Percentiles rank a stretch among this genome's conserved stretches.
Conservation (phyloP, 2,888 invertebrate genomes). For the Limnephilus marmoratus region DNA sequence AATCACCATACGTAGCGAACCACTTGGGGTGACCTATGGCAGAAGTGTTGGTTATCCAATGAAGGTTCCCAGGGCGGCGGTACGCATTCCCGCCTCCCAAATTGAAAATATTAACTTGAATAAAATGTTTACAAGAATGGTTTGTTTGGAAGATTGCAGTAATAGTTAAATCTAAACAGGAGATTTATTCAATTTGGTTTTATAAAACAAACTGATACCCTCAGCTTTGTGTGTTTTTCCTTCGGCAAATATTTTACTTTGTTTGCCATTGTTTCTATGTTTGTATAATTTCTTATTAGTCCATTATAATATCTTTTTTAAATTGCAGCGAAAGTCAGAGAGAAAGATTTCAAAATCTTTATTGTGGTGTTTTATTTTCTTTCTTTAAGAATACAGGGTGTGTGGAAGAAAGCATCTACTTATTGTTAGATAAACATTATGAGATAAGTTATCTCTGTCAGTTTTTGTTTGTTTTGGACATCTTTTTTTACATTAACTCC, state of each 20-base stretch:
- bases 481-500: no score
- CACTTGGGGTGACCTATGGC: no score
- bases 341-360: not conserved
- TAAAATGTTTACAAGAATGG: no score
- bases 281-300: not conserved
- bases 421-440: not conserved
- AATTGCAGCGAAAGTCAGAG: not conserved
- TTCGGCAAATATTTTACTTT: not conserved
- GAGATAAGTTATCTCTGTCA: not conserved
- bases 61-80: no score
- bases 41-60: no score
- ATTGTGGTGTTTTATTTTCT: not conserved
- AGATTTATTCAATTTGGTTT: not conserved
- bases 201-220: not conserved
- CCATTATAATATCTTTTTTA: not conserved
- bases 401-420: not conserved
- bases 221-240: not conserved
- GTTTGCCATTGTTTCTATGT: not conserved
- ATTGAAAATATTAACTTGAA: no score
- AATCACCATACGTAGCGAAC: no score
- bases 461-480: no score
- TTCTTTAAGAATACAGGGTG: not conserved
- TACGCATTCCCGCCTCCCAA: no score
- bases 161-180: not conserved
- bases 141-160: not conserved